These are phyloP conservation scores for Tenebrosternarchus preto DNA, from an alignment of 2,113 vertebrate genomes.

Conservation along the genomic window DNA sequence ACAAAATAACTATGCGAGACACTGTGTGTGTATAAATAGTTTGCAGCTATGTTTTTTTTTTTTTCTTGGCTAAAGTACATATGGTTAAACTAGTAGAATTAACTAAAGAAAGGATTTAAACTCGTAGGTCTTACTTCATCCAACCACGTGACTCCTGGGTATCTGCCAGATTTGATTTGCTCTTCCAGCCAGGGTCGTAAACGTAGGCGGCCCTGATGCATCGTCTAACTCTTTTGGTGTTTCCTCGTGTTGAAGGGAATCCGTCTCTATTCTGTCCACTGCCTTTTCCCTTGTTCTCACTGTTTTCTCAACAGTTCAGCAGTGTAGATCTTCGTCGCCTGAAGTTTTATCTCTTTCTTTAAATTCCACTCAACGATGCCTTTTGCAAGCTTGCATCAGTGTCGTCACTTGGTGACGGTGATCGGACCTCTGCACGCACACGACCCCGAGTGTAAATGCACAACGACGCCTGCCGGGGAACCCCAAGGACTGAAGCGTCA, in stretches of 20 bases:
- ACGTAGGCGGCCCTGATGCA: constrained; percentile 74
- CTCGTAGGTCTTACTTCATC: constrained; percentile 67
- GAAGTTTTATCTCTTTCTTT: too few species aligned
- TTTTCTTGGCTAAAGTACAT: too few species aligned
- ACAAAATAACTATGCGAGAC: too few species aligned
- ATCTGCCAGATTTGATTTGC: constrained; percentile 75
- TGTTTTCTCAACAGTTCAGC: too few species aligned
- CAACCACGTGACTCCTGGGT: constrained; percentile 77
- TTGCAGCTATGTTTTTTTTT: too few species aligned
- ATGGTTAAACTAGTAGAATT: too few species aligned
- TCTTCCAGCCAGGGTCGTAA: constrained; percentile 78
- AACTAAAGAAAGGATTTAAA: not conserved
- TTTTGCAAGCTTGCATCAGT: too few species aligned
- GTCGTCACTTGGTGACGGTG: constrained; percentile 11
- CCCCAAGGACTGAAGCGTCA: not conserved
- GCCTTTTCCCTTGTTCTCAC: too few species aligned
- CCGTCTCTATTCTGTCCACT: not conserved
- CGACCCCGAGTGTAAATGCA: not conserved
- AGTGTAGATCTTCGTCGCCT: too few species aligned
- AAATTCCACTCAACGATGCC: too few species aligned
- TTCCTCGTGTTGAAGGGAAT: not conserved
- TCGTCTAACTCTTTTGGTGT: constrained; percentile 48
- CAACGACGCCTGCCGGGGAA: not conserved
- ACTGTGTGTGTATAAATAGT: too few species aligned
- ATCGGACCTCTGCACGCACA: constrained; percentile 6